Base-by-base conservation (phyloP, 2,888 invertebrate genomes). In the Trichogramma dendrolimi region DNA sequence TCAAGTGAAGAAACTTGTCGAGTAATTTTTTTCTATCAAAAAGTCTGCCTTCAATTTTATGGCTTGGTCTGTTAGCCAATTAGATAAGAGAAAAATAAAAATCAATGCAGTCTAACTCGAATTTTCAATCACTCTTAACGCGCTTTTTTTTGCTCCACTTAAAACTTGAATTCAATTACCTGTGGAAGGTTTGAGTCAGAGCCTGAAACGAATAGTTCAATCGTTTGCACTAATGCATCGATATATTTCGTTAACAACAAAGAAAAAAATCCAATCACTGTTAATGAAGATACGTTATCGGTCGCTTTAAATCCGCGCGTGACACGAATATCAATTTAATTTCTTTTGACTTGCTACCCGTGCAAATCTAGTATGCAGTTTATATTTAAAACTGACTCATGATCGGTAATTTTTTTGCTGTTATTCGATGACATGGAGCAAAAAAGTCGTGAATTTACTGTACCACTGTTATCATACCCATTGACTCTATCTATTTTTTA, bases 241-340 rank as follows among this genome's bases (percentile, higher is more conserved):
- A 49, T 42, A 42, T 56, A 48, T 53, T 51, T 39, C 52, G 49
- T 59, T 27, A 27, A 27, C 57, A 57, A 57, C 60, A 60, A 63
- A 46, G 60, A 63, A 63, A 63, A 51, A 58, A 58, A 41, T 51
- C 51, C 54, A 58, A 58, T 61, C 52, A 51, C 48, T 58, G 57
- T 64, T 61, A 64, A 64, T 64, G 58, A 64, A 61, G 63, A 64
- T 64, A 61, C 52, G 60, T 55, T 61, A 64, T 64, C 63, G 63
- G 60, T 43, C 58, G 42, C 6, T 6, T 27, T 50, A 38, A 47
- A 27, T 48, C 27, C 48, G 27, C 51, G 39, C 8, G 27, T 27
- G 27, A 27, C 43, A 46, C 57, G 57, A 58, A 64, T 61, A 64
- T 64, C 63, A 64, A 61, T 58, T 64, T 51, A 54, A 64, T 64